Evolutionary conservation across 2,113 vertebrate species (phyloP).

Genomic region (Patagioenas fasciata): DNA sequence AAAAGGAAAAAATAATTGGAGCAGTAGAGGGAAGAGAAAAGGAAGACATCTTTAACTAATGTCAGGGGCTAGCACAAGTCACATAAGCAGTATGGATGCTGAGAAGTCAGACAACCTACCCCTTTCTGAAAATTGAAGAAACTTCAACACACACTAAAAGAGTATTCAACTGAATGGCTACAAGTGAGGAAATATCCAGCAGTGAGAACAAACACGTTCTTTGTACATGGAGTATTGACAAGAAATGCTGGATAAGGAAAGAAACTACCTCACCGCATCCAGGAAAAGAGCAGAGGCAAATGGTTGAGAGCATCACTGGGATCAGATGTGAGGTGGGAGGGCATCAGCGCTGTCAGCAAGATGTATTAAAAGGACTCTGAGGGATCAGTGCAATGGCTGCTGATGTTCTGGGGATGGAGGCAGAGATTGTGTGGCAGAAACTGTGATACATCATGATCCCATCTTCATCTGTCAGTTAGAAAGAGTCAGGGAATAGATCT

Average conservation of each 20-base stretch:
- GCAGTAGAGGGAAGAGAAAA: neutral
- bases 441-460: neutral
- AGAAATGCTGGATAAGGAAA: neutral
- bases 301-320: neutral
- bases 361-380: neutral
- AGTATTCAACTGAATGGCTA: neutral
- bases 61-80: neutral
- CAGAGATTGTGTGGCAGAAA: neutral
- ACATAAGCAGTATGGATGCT: neutral
- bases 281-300: neutral
- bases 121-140: neutral
- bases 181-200: neutral
- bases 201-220: neutral
- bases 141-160: neutral
- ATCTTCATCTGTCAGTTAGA: neutral
- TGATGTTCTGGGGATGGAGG: neutral
- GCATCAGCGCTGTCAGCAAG: neutral
- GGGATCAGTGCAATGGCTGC: neutral
- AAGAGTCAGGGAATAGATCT: neutral
- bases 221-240: neutral
- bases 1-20: conserved; percentile 30
- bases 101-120: neutral
- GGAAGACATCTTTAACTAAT: neutral
- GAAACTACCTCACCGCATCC: neutral
- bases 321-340: neutral